These are phyloP conservation scores for Drosophila meridiana DNA, from an alignment of 2,888 invertebrate species.

Conservation along the genomic window DNA sequence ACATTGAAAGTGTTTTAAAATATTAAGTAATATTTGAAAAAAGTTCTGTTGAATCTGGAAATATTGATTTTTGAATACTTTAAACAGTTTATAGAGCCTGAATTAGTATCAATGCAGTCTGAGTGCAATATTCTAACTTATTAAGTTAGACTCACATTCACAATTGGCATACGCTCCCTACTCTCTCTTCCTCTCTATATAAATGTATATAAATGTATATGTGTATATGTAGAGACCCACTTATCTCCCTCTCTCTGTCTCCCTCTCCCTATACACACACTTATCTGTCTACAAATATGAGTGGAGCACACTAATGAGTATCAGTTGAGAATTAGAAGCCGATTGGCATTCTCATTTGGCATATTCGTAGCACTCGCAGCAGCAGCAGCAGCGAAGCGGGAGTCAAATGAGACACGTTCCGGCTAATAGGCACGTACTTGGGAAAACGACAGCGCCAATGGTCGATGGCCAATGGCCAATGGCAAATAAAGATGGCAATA, in stretches of 20 bases:
- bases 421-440: constrained; percentile 71
- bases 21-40: no score
- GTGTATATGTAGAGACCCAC: no score
- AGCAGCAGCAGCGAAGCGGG: constrained; percentile 2
- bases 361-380: constrained; percentile 22
- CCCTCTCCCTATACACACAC: not conserved
- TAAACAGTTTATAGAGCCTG: not conserved
- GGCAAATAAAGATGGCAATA: constrained; percentile 64
- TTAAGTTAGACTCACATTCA: no score
- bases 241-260: not conserved
- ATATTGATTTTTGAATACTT: not conserved
- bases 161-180: no score
- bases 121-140: not conserved
- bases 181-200: no score
- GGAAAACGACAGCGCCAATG: constrained; percentile 48
- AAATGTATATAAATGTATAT: no score
- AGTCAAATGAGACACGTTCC: constrained; percentile 67
- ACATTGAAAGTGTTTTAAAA: no score
- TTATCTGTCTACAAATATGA: not conserved
- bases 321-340: constrained; percentile 55
- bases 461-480: constrained; percentile 53
- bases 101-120: not conserved
- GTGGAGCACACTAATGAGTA: constrained; percentile 30
- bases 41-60: no score
- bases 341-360: constrained; percentile 48